These are phyloP conservation scores for Apamea monoglypha DNA, from an alignment of 2,888 invertebrate species.

Conservation along the genomic window DNA sequence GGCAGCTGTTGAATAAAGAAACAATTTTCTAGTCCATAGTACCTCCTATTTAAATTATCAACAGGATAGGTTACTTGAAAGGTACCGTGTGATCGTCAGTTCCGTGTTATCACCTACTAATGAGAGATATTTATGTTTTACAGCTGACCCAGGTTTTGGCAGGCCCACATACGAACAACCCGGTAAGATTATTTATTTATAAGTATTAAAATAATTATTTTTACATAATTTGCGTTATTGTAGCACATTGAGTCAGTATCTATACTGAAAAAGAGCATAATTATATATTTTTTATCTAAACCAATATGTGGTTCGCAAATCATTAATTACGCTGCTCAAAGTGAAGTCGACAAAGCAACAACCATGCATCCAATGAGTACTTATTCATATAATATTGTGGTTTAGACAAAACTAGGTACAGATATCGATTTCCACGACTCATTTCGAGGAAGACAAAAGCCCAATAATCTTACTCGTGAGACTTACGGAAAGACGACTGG, in stretches of 20 bases:
- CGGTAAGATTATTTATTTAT: conserved; percentile 23
- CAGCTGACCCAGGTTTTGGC: conserved; percentile 64
- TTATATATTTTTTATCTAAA: background rate
- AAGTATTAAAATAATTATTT: background rate
- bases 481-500: too few relatives aligned
- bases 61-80: background rate
- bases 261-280: background rate
- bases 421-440: background rate
- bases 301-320: background rate
- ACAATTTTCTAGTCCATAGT: background rate
- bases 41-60: background rate
- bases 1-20: background rate
- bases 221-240: background rate
- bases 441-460: background rate
- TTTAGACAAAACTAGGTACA: background rate
- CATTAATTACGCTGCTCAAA: background rate
- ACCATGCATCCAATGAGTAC: background rate
- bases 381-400: background rate
- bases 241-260: too few relatives aligned
- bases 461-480: background rate
- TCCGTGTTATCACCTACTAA: background rate
- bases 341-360: background rate
- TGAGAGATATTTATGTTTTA: conserved; percentile 21
- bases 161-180: conserved; percentile 10
- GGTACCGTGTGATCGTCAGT: background rate